Evolutionary conservation across 2,797 vertebrate species (phyloP).

Genomic region (Gymnothorax reevesii): DNA sequence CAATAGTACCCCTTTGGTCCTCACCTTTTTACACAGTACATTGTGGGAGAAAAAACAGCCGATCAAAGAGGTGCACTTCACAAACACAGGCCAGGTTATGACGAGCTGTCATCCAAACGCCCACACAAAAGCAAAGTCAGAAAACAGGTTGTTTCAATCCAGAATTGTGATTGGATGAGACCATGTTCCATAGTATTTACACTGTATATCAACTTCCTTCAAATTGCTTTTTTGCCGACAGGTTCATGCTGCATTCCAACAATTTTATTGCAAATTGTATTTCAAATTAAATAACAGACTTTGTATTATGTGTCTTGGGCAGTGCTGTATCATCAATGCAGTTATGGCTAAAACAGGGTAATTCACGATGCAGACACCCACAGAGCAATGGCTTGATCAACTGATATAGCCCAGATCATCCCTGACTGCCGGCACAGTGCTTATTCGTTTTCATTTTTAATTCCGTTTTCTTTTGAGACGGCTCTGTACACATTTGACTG

Average conservation of each 20-base stretch:
- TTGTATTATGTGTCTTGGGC: not conserved
- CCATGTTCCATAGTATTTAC: not conserved
- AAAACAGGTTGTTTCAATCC: not conserved
- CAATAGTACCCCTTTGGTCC: not conserved
- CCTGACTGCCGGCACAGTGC: not conserved
- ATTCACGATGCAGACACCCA: too few species aligned
- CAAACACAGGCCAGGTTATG: not conserved
- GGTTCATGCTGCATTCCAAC: not conserved
- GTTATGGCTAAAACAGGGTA: not conserved
- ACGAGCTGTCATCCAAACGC: not conserved
- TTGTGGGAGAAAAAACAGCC: not conserved
- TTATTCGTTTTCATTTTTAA: not conserved
- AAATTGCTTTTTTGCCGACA: not conserved
- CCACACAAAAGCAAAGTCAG: not conserved
- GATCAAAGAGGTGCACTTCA: conserved; percentile 1
- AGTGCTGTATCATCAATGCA: not conserved
- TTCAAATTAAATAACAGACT: not conserved
- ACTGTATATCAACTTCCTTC: not conserved
- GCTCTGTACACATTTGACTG: not conserved
- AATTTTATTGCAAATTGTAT: not conserved
- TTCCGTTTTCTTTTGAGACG: not conserved
- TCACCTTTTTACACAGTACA: not conserved
- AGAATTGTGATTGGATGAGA: not conserved
- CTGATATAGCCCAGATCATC: not conserved
- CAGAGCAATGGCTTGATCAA: too few species aligned